A percentile compares a stretch with the other conserved stretches of the same genome.
phyloP scores from a whole-genome alignment of 1,140 invertebrate genomes.

The Orchesella cincta region DNA sequence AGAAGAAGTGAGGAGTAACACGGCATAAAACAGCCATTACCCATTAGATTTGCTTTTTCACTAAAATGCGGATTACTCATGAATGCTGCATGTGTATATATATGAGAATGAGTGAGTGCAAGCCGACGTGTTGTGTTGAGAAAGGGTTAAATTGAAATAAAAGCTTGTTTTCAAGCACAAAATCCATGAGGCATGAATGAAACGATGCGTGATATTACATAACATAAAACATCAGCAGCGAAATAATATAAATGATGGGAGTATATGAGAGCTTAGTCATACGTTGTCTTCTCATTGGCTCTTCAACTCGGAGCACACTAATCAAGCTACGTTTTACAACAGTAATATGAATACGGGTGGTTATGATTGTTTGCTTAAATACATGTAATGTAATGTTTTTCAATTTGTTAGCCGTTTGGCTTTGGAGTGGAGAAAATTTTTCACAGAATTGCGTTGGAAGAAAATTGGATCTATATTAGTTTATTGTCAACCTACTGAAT shows the following conservation, averaged over 20 bases:
- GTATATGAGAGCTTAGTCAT: not conserved
- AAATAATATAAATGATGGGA: slow-evolving; percentile 18
- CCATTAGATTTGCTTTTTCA: slow-evolving; percentile 13
- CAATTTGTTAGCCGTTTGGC: too few species aligned
- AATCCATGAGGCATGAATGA: slow-evolving; percentile 22
- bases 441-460: too few species aligned
- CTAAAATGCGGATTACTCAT: not conserved
- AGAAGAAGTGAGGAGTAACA: not conserved
- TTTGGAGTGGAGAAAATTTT: too few species aligned
- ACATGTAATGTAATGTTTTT: too few species aligned
- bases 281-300: slow-evolving; percentile 18
- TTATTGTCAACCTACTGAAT: too few species aligned
- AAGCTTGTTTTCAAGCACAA: not conserved
- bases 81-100: too few species aligned
- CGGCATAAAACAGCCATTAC: slow-evolving; percentile 22
- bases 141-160: not conserved
- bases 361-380: too few species aligned
- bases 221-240: not conserved
- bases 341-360: too few species aligned
- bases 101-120: not conserved
- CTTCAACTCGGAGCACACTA: too few species aligned
- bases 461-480: too few species aligned
- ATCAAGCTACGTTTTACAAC: too few species aligned
- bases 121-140: not conserved
- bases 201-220: not conserved